Evolutionary conservation across 2,888 invertebrate species (phyloP).

Genomic region (Tipula confusa): DNA sequence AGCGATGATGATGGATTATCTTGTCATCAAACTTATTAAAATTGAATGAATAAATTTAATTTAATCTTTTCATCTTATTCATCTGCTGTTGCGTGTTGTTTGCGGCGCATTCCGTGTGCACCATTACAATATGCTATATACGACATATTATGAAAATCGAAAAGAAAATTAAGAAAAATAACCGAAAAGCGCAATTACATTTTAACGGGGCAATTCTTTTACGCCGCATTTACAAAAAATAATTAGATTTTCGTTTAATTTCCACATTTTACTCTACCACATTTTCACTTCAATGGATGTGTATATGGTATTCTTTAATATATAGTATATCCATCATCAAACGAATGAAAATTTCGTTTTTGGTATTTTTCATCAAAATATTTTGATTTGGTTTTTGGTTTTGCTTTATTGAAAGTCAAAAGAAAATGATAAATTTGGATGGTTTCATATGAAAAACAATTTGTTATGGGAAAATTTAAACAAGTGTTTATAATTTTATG

Average conservation of each 20-base stretch:
- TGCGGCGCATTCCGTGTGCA: too few relatives aligned
- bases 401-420: background rate
- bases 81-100: background rate
- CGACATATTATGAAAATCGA: background rate
- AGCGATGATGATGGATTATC: constrained; percentile 15
- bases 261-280: background rate
- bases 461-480: background rate
- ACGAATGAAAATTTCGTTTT: background rate
- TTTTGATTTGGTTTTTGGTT: background rate
- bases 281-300: background rate
- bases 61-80: constrained; percentile 26
- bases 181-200: constrained; percentile 26
- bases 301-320: background rate
- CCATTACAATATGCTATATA: background rate
- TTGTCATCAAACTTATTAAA: constrained; percentile 25
- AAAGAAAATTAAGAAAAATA: background rate
- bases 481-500: background rate
- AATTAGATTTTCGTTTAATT: constrained; percentile 29
- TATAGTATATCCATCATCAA: background rate
- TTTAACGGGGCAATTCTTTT: constrained; percentile 26
- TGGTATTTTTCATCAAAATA: background rate
- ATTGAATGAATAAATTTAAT: constrained; percentile 9
- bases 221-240: constrained; percentile 29
- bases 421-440: background rate
- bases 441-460: background rate